Evolutionary conservation across 2,888 invertebrate genomes (phyloP), one percentile per base, ranked within the genome.

Genomic region (Andrena haemorrhoa): DNA sequence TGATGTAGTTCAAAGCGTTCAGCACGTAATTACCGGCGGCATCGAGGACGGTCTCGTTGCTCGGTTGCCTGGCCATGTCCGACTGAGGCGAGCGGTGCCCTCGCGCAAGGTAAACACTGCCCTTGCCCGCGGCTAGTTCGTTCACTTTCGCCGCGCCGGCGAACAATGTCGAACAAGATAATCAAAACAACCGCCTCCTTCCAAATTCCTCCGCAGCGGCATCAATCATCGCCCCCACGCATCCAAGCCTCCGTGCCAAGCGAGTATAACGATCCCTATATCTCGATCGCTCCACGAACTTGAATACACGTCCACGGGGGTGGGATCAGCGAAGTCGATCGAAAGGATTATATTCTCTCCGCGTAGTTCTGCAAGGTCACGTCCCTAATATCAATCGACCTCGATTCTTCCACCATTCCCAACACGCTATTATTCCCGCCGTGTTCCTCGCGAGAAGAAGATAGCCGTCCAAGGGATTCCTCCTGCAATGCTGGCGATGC

Each of bases 1-100:
- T 89, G 63, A 91, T 91, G 41, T 90, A 88, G 49, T 90, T 83
- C 23, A 92, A 72, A n/a, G 84, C 84, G 66, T 91, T 89, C 12
- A 84, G 53, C 31, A 92, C 88, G 74, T 89, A 89, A 76, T 92
- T 92, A 7, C 79, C 85, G 23, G 87, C 89, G 29, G 86, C 89
- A 23, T 86, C 64, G 7, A 78, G 60, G n/a, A 76, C 63, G 12
- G 83, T 85, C 49, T 73, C 84, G 77, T 91, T 90, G 10, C 47
- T 31, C 29, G 80, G 58, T 33, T 78, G 58, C 78, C 68, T 73
- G 26, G 82, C 85, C 89, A 91, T 90, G 71, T 64, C 63, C 64
- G 72, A 47, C 47, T 33, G 51, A 16, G 60, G 12, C 58, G 16
- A 35, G 51, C 10, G 26, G 6, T 61, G 60, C 16, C 35, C 16